A percentile compares a stretch with the other conserved stretches of the same genome.
phyloP scores from a whole-genome alignment of 2,888 invertebrate genomes.

The Iselma pallidipennis region DNA sequence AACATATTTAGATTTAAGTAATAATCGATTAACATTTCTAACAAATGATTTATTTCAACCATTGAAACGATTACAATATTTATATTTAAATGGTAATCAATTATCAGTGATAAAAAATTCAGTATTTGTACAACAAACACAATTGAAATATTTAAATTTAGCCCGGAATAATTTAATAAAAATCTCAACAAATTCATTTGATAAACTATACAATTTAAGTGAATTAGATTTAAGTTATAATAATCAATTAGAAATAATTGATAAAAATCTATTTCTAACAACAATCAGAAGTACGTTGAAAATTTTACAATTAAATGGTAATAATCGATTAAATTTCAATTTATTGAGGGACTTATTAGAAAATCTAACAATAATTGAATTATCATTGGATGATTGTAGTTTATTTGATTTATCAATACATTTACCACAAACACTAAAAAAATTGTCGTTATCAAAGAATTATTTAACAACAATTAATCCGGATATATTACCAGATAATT shows the following conservation, averaged over 20 bases:
- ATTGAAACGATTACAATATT: slow-evolving; percentile 64
- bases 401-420: slow-evolving; percentile 61
- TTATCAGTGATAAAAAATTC: slow-evolving; percentile 70
- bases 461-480: slow-evolving; percentile 63
- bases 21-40: slow-evolving; percentile 73
- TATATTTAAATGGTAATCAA: slow-evolving; percentile 75
- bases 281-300: slow-evolving; percentile 55
- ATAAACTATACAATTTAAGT: slow-evolving; percentile 68
- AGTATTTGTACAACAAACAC: slow-evolving; percentile 63
- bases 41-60: slow-evolving; percentile 70
- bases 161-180: slow-evolving; percentile 72
- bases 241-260: slow-evolving; percentile 64
- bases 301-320: slow-evolving; percentile 72
- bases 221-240: slow-evolving; percentile 77
- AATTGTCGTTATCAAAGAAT: slow-evolving; percentile 75
- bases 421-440: slow-evolving; percentile 60
- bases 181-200: slow-evolving; percentile 71
- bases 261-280: slow-evolving; percentile 44
- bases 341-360: slow-evolving; percentile 60
- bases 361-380: slow-evolving; percentile 60
- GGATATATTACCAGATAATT: slow-evolving; percentile 60
- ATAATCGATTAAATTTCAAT: slow-evolving; percentile 60
- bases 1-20: slow-evolving; percentile 73
- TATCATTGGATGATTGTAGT: slow-evolving; percentile 64
- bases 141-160: slow-evolving; percentile 62